These are phyloP conservation scores for Odocoileus virginianus DNA, from an alignment of 2,113 vertebrate species.

Conservation along the genomic window DNA sequence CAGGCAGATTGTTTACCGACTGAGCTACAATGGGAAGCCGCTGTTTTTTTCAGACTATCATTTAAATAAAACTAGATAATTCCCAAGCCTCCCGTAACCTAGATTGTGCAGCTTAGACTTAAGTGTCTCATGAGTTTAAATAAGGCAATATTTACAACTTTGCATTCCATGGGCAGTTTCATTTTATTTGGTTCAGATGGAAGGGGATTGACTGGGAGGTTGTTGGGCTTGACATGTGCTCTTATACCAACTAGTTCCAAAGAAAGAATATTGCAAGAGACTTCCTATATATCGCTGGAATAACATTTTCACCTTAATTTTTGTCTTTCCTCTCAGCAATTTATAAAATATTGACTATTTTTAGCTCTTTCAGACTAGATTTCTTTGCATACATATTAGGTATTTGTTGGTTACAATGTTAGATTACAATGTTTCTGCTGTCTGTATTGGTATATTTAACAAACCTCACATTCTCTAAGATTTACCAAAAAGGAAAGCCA, in stretches of 20 bases:
- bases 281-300: background rate
- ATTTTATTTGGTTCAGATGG: background rate
- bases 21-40: background rate
- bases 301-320: background rate
- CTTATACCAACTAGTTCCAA: background rate
- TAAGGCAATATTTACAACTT: background rate
- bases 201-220: background rate
- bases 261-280: background rate
- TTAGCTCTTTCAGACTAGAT: background rate
- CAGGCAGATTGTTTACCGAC: background rate
- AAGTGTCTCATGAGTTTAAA: background rate
- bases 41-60: background rate
- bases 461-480: background rate
- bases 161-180: background rate
- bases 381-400: background rate
- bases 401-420: background rate
- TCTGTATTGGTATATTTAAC: background rate
- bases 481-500: background rate
- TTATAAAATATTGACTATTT: background rate
- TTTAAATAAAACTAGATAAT: background rate
- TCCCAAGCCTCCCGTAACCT: background rate
- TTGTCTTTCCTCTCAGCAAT: background rate
- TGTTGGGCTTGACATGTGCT: background rate
- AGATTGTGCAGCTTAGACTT: background rate
- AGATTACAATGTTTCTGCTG: background rate